These are phyloP conservation scores for Sapayoa aenigma DNA, from an alignment of 2,113 vertebrate species.

Conservation along the genomic window DNA sequence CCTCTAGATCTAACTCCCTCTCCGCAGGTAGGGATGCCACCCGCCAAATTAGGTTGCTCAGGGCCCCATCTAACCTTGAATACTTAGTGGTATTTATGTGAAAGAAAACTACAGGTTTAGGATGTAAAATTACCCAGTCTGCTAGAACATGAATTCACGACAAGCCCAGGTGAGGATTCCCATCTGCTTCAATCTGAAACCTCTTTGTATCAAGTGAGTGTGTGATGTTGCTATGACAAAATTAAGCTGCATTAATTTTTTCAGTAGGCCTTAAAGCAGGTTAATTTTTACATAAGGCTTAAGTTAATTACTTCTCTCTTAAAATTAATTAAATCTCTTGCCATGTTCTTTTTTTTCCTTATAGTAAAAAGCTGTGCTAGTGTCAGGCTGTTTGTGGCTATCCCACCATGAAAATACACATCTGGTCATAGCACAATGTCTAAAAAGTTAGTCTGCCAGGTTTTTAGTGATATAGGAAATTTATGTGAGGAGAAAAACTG, in stretches of 20 bases:
- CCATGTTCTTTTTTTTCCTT: background rate
- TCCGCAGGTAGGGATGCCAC: too few relatives aligned
- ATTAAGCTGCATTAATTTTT: background rate
- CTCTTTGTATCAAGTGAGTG: background rate
- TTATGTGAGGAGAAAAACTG: background rate
- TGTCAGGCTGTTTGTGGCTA: background rate
- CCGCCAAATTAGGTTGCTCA: too few relatives aligned
- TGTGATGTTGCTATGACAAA: background rate
- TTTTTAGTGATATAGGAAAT: background rate
- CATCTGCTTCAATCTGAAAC: background rate
- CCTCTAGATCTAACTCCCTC: background rate
- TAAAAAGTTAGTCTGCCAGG: background rate
- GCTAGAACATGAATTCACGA: background rate
- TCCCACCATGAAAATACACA: background rate
- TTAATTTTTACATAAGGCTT: conserved; percentile 17
- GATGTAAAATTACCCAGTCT: background rate
- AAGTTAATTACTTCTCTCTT: background rate
- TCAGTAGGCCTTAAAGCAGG: background rate
- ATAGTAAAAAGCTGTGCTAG: background rate
- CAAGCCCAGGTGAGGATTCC: background rate
- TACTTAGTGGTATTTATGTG: background rate
- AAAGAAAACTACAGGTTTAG: background rate
- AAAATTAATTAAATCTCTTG: background rate
- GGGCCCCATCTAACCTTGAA: too few relatives aligned
- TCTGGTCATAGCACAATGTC: background rate